phyloP scores from a whole-genome alignment of 2,797 vertebrate species.

The Falco novaeseelandiae region DNA sequence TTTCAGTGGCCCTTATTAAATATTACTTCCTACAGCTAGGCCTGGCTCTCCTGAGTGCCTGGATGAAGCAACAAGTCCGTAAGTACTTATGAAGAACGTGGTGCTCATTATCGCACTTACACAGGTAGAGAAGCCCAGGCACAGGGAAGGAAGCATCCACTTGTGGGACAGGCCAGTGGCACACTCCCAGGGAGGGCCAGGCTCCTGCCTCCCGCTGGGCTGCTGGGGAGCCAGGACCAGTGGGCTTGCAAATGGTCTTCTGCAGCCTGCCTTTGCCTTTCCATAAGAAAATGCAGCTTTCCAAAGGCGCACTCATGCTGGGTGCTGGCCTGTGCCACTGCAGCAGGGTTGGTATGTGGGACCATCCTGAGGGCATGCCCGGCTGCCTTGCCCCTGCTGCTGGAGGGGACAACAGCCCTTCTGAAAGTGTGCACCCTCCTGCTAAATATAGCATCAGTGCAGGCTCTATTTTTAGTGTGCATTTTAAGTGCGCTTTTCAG shows the following conservation, averaged over 20 bases:
- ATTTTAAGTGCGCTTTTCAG: neutral
- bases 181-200: neutral
- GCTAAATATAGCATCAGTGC: neutral
- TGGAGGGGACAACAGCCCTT: neutral
- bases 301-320: fast-evolving
- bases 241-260: neutral
- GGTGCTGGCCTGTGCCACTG: neutral
- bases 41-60: neutral
- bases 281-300: fast-evolving
- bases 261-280: neutral
- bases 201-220: neutral
- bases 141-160: neutral
- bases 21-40: neutral
- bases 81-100: neutral
- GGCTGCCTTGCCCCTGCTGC: neutral
- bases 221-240: neutral
- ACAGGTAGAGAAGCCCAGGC: fast-evolving
- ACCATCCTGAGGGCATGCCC: neutral
- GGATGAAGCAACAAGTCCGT: fast-evolving
- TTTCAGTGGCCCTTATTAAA: neutral
- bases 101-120: neutral
- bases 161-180: neutral
- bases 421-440: neutral
- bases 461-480: neutral
- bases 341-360: neutral